phyloP scores from a whole-genome alignment of 2,797 vertebrate species.

The Gymnocypris eckloni region DNA sequence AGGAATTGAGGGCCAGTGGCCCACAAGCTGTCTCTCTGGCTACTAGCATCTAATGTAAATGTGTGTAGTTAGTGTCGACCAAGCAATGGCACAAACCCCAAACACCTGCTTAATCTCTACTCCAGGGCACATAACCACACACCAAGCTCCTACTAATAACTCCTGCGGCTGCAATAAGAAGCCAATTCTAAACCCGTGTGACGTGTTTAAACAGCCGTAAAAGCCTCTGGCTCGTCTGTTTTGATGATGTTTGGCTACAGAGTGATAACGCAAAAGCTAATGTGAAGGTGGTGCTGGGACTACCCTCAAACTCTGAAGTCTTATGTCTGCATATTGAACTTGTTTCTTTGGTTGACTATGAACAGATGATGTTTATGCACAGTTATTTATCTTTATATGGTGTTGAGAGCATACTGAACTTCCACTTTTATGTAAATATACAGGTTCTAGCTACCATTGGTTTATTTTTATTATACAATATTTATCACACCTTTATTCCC shows the following conservation, averaged over 20 bases:
- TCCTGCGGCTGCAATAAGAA: slow-evolving; percentile 70
- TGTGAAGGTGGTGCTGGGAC: slow-evolving; percentile 44
- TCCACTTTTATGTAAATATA: background rate
- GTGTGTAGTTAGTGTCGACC: slow-evolving; percentile 60
- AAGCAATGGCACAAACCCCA: slow-evolving; percentile 68
- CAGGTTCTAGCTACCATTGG: background rate
- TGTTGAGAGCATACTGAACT: background rate
- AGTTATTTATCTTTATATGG: background rate
- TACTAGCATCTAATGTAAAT: slow-evolving; percentile 66
- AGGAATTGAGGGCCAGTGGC: slow-evolving; percentile 75
- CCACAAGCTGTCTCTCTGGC: slow-evolving; percentile 78
- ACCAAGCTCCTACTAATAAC: slow-evolving; percentile 67
- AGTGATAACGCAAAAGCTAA: slow-evolving; percentile 52
- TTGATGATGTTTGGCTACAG: slow-evolving; percentile 47
- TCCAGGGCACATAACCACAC: slow-evolving; percentile 73
- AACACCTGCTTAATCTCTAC: slow-evolving; percentile 76
- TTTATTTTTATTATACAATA: too few relatives aligned
- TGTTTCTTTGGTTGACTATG: background rate
- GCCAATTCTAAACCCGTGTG: slow-evolving; percentile 67
- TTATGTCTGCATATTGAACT: background rate
- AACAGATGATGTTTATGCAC: background rate
- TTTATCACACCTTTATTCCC: background rate
- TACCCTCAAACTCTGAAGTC: background rate
- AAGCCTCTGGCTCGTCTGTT: slow-evolving; percentile 41
- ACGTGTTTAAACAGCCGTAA: slow-evolving; percentile 64